These are phyloP conservation scores for Lemur catta DNA, from an alignment of 2,797 vertebrate species.

Conservation along the genomic window DNA sequence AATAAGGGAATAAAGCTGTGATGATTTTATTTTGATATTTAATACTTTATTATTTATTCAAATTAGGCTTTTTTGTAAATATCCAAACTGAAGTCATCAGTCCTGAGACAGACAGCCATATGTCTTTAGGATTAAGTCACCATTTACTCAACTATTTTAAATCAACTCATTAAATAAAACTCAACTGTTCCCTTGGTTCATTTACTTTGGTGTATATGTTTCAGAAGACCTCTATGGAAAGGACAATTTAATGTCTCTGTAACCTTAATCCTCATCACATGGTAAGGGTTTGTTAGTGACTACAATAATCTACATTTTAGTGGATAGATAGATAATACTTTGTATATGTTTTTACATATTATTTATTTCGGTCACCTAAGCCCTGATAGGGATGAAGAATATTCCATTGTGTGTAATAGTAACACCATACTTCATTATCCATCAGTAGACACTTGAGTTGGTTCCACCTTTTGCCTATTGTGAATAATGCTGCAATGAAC, in stretches of 20 bases:
- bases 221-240: not conserved
- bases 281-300: not conserved
- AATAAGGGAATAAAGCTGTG: not conserved
- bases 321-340: too few species aligned
- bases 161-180: not conserved
- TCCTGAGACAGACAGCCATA: not conserved
- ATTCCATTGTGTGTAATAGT: not conserved
- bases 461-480: not conserved
- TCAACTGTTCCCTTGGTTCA: not conserved
- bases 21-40: constrained; percentile 12
- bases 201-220: not conserved
- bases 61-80: not conserved
- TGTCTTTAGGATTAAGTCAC: not conserved
- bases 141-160: not conserved
- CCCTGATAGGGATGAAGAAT: not conserved
- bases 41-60: not conserved
- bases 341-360: too few species aligned
- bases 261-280: not conserved
- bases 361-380: too few species aligned
- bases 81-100: not conserved
- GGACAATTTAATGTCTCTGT: not conserved
- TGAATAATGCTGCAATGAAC: not conserved
- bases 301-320: not conserved
- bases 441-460: too few species aligned
- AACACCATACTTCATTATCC: not conserved